Evolutionary conservation across 2,888 invertebrate genomes (phyloP).

Genomic region (Smittia sp.): DNA sequence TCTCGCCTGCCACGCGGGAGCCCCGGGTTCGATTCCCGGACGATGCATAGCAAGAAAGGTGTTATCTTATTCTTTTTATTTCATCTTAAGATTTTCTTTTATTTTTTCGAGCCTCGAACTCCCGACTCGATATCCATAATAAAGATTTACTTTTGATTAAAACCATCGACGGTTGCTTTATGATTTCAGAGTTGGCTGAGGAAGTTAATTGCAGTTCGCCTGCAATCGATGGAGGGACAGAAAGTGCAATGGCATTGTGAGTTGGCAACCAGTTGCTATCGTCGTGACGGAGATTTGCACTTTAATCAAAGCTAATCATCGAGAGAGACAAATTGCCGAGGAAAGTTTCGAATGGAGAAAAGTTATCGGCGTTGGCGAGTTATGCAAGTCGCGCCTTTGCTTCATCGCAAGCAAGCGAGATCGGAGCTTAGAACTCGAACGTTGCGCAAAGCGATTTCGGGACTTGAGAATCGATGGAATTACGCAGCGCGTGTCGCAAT

Average conservation of each 20-base stretch:
- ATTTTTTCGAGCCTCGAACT: no score
- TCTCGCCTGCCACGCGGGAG: no score
- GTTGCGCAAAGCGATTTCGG: background rate
- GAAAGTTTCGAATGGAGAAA: background rate
- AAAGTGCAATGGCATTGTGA: background rate
- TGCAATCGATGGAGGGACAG: background rate
- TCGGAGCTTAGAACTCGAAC: background rate
- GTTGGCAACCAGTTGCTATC: background rate
- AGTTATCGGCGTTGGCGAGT: background rate
- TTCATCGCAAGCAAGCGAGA: background rate
- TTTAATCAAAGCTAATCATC: conserved; percentile 2
- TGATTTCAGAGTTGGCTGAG: no score
- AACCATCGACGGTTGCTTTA: no score
- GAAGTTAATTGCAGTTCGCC: no score
- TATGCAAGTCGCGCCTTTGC: background rate
- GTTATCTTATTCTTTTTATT: no score
- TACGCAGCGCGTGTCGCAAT: background rate
- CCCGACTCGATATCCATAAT: no score
- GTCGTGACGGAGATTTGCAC: background rate
- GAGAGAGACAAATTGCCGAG: background rate
- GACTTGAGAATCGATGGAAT: background rate
- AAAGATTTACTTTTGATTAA: no score
- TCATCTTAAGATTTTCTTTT: no score
- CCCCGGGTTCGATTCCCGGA: no score
- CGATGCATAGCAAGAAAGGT: no score